Evolutionary conservation across 1,140 invertebrate species (phyloP), one percentile per base, ranked within the genome.

Genomic region (Leptopilina clavipes): DNA sequence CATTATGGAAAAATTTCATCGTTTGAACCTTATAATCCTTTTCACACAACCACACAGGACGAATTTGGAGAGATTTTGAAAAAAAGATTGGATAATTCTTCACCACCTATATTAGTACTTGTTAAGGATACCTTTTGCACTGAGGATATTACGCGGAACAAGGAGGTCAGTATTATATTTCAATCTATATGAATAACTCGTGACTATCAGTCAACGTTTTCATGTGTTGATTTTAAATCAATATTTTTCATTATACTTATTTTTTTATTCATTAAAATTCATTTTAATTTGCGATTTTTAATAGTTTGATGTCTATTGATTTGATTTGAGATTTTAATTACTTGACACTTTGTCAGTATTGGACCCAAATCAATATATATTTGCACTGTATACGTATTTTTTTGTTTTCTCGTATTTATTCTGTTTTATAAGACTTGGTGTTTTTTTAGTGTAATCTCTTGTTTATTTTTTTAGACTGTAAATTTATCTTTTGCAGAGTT

Each of bases 61-160:
- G 84, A 87, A 73, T 87, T 88, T 56, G 76, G 80, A 22, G 43
- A 74, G 17, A 79, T 85, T 48, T 44, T 87, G 1, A 52, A 40
- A n/a, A 77, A 83, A 40, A 81, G 74, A 70, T 56, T 86, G 25
- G 81, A 79, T 22, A 81, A 78, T 12, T 71, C 12, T 0, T 82
- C 70, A 10, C 71, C 70, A n/a, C 81, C 82, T 6, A 5, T 88
- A 8, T 65, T 88, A 14, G 80, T 89, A 12, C 86, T 86, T 43
- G 78, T 86, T 10, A 85, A 76, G 72, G 80, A 87, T 1, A 86
- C 86, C 74, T 76, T 90, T 0, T 90, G 89, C 52, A 45, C 80
- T 6, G 89, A 90, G 37, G 88, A 90, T 77, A 71, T 90, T 31
- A 84, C 74, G 0, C 78, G 84, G 22, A 80, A 89, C 43, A 84